Percentiles rank a stretch among this genome's conserved stretches.
Conservation (phyloP, 2,888 invertebrate genomes). For the Mythimna lalbum region DNA sequence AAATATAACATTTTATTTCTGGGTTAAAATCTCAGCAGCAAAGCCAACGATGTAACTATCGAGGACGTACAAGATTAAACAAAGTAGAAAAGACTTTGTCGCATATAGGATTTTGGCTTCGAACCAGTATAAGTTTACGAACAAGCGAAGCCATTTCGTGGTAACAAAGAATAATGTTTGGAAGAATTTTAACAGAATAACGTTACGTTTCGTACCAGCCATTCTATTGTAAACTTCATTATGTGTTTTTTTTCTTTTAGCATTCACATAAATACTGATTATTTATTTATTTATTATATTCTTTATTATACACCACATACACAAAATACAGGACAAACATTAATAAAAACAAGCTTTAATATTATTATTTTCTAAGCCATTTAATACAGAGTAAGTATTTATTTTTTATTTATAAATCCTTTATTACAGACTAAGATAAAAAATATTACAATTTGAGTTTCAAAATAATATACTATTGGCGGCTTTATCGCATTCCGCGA, state of each 20-base stretch:
- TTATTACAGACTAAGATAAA: too few relatives aligned
- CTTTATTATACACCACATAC: too few relatives aligned
- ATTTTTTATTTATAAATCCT: too few relatives aligned
- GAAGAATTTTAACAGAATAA: slow-evolving; percentile 4
- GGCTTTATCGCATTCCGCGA: too few relatives aligned
- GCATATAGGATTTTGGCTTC: slow-evolving; percentile 36
- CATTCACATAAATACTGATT: too few relatives aligned
- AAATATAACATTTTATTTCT: slow-evolving; percentile 28
- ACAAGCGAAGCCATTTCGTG: background rate
- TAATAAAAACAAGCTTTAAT: too few relatives aligned
- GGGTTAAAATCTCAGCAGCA: slow-evolving; percentile 14
- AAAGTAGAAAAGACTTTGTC: slow-evolving; percentile 42
- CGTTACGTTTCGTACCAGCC: background rate
- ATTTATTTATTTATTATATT: too few relatives aligned
- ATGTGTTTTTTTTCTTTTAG: background rate
- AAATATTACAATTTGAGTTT: too few relatives aligned
- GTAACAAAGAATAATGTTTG: slow-evolving; percentile 18
- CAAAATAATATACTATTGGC: too few relatives aligned
- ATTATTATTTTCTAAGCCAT: too few relatives aligned
- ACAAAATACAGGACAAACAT: too few relatives aligned
- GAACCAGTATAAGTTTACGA: slow-evolving; percentile 32
- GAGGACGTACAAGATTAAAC: slow-evolving; percentile 35
- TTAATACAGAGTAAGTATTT: too few relatives aligned
- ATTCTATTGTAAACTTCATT: background rate
- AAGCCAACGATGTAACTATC: slow-evolving; percentile 35